Conservation (phyloP, 2,888 invertebrate species). For the Ypsolopha scabrella region DNA sequence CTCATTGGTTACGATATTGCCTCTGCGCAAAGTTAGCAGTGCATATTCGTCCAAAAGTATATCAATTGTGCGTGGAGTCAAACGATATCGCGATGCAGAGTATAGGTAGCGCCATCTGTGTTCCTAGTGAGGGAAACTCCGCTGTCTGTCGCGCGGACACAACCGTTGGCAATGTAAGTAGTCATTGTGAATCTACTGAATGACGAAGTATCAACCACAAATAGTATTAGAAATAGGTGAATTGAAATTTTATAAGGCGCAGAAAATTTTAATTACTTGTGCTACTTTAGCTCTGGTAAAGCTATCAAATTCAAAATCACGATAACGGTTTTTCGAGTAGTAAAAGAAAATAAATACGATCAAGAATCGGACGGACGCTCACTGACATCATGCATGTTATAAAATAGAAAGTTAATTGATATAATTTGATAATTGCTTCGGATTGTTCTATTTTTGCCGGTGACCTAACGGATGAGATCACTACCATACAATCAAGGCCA, state of each 20-base stretch:
- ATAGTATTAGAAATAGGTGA: neutral
- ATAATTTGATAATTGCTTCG: neutral
- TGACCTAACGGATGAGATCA: neutral
- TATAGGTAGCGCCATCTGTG: constrained; percentile 23
- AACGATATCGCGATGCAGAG: constrained; percentile 28
- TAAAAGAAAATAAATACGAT: neutral
- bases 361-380: neutral
- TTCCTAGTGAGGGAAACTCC: neutral
- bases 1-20: constrained; percentile 91
- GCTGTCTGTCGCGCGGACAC: neutral
- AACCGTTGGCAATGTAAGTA: neutral
- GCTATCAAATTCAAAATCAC: neutral
- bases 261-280: constrained; percentile 1
- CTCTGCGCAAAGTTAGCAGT: constrained; percentile 85
- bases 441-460: neutral
- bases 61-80: constrained; percentile 13
- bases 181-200: neutral
- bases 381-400: neutral
- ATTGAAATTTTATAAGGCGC: neutral
- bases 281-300: constrained; percentile 1
- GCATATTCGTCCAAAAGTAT: neutral
- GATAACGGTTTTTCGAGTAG: constrained; percentile 1
- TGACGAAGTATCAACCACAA: no score
- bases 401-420: constrained; percentile 1
- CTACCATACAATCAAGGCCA: neutral